phyloP scores from a whole-genome alignment of 2,113 vertebrate species.

The Odontophorus gujanensis region DNA sequence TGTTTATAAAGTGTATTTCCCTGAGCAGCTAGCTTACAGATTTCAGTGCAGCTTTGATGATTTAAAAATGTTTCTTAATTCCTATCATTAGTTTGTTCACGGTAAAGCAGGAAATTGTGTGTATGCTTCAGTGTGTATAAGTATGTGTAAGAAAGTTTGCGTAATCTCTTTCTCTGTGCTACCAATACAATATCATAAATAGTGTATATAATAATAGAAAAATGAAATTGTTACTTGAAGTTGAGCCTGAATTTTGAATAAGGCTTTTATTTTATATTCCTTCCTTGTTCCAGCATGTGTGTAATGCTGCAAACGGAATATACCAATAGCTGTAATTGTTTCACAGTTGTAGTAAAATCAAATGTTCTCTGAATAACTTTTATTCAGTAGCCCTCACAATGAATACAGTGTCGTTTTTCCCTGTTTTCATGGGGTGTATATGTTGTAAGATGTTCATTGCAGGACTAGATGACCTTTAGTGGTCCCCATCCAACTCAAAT shows the following conservation, averaged over 20 bases:
- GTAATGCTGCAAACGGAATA: slow-evolving; percentile 9
- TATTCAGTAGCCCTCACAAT: background rate
- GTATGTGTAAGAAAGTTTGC: background rate
- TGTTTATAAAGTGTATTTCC: background rate
- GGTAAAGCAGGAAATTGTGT: background rate
- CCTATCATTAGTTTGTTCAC: background rate
- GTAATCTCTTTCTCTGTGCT: slow-evolving; percentile 15
- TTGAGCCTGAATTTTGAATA: slow-evolving; percentile 16
- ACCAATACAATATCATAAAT: background rate
- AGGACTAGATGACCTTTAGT: no score
- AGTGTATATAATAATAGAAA: background rate
- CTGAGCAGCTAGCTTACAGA: background rate
- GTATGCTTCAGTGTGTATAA: background rate
- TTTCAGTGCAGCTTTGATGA: background rate
- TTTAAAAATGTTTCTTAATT: slow-evolving; percentile 15
- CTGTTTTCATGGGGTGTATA: background rate
- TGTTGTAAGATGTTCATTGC: background rate
- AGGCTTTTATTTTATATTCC: background rate
- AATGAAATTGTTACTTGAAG: slow-evolving; percentile 9
- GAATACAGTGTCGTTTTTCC: background rate
- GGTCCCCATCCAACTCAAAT: no score
- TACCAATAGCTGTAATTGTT: background rate
- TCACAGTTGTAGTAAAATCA: background rate
- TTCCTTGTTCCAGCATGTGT: background rate
- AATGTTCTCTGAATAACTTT: background rate